Base-by-base conservation (phyloP, 2,888 invertebrate genomes). In the Netelia virgata region DNA sequence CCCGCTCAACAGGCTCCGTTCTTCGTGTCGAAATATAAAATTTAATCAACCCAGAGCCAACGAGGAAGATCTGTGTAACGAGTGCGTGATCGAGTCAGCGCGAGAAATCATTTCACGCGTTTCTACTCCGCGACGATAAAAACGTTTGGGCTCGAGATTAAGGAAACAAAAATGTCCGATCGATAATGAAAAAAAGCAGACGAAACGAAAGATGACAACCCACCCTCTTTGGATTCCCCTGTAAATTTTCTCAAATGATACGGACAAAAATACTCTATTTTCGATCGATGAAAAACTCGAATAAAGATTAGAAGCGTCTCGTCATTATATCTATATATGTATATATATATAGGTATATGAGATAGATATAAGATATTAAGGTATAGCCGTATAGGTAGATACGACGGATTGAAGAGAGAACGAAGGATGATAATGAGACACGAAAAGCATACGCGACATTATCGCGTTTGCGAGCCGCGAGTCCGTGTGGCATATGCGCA, bases 401-500 rank as follows among this genome's bases (percentile, higher is more conserved):
- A 66, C 18, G 10, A 28, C 28, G 55, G n/a, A 53, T 28, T 23
- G 18, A 18, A 55, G 68, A 47, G 76, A 73, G 73, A 70, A 80
- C 81, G 77, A 63, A 81, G 77, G 69, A 84, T 69, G 81, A 84
- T 84, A 84, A 84, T 84, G 84, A 84, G 84, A 81, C 73, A 81
- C 81, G 76, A 81, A 84, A 84, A 84, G 82, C 78, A 72, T 79
- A 72, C 66, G 84, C 75, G 78, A 74, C 78, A 79, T 73, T 84
- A 82, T 81, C 84, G 82, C 84, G 77, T 82, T 75, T 47, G 47
- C 47, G 47, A 47, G 57, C 86, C 86, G 85, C 79, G 70, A 85
- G 79, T 82, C 78, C 84, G 78, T 82, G 82, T 91, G 89, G 90
- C 89, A 92, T 57, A 57, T 57, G 18, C 16, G 57, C 18, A 57